Evolutionary conservation across 2,888 invertebrate genomes (phyloP), one percentile per base, ranked within the genome.

Genomic region (Molanna angustata): DNA sequence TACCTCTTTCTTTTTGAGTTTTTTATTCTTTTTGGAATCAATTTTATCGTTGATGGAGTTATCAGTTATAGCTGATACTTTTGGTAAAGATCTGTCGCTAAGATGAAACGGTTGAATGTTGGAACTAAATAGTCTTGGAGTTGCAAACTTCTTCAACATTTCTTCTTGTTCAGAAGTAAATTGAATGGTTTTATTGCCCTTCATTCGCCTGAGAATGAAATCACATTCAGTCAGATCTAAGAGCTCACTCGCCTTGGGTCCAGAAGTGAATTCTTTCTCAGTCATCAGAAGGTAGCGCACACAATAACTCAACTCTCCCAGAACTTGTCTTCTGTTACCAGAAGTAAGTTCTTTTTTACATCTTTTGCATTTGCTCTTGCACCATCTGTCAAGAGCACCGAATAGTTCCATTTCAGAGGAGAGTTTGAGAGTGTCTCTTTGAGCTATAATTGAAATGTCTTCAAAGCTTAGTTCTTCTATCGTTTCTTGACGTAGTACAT

Each of bases 221-320:
- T 73, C 68, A 1, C 76, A 70, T 60, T 78, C 76, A 64, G 74
- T 70, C 2, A 76, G 75, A 62, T 76, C 74, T 52, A 78, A 58
- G 45, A 76, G 60, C 60, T 78, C 77, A 49, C 73, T 59, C 0
- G 62, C 69, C 40, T 74, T 59, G 13, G 81, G 82, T 1, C 82
- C 80, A 17, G 78, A 75, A 46, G 75, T 66, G 64, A 89, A 82
- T 57, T 85, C 84, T 44, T 77, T 79, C 7, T 82, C 80, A 9
- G 75, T 72, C 76, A 90, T 82, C 42, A 85, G 68, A 56, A 86
- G 74, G 63, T 86, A 88, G 6, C 87, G 76, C 13, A 83, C 83
- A 59, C 80, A 78, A 63, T 81, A 86, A 18, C 83, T 71, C 14
- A 79, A 67, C 55, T 74, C 76, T 0, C 78, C 79, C 1, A 78